These are phyloP conservation scores for Arrhopalites spinosus DNA, from an alignment of 2,888 invertebrate genomes.

Conservation along the genomic window DNA sequence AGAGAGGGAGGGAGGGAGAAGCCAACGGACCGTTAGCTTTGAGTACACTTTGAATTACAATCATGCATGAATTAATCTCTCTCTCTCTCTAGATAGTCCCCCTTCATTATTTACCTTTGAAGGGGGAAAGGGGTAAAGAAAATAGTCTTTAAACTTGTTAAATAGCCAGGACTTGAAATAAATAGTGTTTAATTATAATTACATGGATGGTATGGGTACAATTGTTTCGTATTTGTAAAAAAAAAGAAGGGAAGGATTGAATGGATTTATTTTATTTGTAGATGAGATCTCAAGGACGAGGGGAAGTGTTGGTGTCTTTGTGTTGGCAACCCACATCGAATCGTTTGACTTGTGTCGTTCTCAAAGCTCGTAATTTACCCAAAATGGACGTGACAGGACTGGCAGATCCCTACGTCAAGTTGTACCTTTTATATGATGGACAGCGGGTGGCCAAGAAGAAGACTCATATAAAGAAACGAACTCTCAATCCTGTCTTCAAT, in stretches of 20 bases:
- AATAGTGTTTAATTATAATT: neutral
- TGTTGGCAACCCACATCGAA: constrained; percentile 98
- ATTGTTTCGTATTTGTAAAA: no score
- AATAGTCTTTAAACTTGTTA: neutral
- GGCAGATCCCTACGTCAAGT: constrained; percentile 89
- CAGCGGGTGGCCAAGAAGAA: constrained; percentile 98
- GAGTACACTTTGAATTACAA: no score
- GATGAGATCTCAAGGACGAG: constrained; percentile 91
- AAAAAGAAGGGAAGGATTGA: no score
- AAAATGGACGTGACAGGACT: constrained; percentile 98
- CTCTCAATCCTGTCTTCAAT: constrained; percentile 97
- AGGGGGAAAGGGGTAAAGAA: neutral
- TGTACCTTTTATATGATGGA: constrained; percentile 95
- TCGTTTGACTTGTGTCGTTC: constrained; percentile 87
- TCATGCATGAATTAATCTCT: no score
- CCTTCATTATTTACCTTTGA: neutral
- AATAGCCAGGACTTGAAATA: neutral
- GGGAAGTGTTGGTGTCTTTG: constrained; percentile 91
- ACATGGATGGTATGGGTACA: no score
- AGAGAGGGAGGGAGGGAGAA: neutral
- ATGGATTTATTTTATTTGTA: constrained; percentile 60
- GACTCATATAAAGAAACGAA: constrained; percentile 97
- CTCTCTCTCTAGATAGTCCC: no score
- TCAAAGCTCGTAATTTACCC: constrained; percentile 95
- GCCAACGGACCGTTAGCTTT: neutral